Evolutionary conservation across 2,113 vertebrate genomes (phyloP).

Genomic region (Oncorhynchus nerka): DNA sequence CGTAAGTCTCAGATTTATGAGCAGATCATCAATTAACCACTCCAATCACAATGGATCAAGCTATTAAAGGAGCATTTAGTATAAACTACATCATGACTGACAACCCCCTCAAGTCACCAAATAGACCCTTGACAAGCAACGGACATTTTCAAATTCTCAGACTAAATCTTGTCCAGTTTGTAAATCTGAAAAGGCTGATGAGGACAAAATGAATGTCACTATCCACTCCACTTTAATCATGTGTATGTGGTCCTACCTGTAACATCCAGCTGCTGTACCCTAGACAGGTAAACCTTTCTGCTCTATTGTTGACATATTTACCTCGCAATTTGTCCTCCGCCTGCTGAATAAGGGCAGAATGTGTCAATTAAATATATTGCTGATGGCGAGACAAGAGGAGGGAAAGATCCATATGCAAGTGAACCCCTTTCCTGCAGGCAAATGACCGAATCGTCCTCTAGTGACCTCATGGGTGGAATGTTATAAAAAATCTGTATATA

Average conservation of each 20-base stretch:
- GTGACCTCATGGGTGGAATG: no score
- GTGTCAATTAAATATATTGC: no score
- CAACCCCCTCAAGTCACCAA: no score
- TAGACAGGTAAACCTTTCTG: conserved; percentile 50
- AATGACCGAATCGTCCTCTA: no score
- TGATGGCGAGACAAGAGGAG: no score
- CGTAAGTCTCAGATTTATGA: conserved; percentile 53
- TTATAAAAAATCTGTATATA: no score
- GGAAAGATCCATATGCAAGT: no score
- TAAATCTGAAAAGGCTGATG: conserved; percentile 17
- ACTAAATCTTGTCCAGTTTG: conserved; percentile 40
- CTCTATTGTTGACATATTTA: conserved; percentile 68
- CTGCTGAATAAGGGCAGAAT: no score
- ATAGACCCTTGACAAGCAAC: no score
- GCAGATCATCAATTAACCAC: conserved; percentile 68
- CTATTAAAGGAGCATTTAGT: conserved; percentile 61
- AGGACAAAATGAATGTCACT: conserved; percentile 54
- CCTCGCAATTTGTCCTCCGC: conserved; percentile 51
- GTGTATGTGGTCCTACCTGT: conserved; percentile 48
- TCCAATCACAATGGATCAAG: conserved; percentile 69
- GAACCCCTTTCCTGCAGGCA: no score
- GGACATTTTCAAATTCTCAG: conserved; percentile 22
- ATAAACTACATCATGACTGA: conserved; percentile 29
- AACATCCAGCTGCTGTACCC: conserved; percentile 50
- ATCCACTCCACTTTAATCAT: conserved; percentile 32